A percentile compares a stretch with the other conserved stretches of the same genome.
phyloP scores from a whole-genome alignment of 92 coral and sea anemone genomes.

The Siderastrea siderea region DNA sequence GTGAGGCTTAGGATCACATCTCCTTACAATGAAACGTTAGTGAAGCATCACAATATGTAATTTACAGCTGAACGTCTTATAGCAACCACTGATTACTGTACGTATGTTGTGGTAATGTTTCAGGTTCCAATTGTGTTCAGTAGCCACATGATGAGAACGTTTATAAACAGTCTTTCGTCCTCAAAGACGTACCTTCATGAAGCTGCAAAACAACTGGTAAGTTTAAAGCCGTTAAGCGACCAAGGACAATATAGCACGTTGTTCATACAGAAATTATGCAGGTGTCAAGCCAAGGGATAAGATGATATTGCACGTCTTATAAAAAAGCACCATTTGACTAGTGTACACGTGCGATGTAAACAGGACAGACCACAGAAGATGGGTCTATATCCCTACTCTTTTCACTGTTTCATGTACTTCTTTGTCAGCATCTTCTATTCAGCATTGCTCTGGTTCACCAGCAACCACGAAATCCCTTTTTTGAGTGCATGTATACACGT shows the following conservation, averaged over 20 bases:
- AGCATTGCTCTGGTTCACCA: too few relatives aligned
- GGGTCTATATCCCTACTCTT: background rate
- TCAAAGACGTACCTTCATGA: constrained; percentile 79
- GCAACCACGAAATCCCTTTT: too few relatives aligned
- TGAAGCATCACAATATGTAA: too few relatives aligned
- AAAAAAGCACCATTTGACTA: background rate
- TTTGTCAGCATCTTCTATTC: too few relatives aligned
- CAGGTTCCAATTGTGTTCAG: constrained; percentile 79
- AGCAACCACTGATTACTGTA: too few relatives aligned
- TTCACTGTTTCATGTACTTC: too few relatives aligned
- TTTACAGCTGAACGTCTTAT: background rate
- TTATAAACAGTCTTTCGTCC: constrained; percentile 78
- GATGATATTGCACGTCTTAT: background rate
- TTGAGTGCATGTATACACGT: background rate
- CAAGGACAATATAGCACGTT: too few relatives aligned
- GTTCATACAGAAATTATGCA: too few relatives aligned
- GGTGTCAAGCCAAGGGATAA: too few relatives aligned
- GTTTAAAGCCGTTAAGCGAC: background rate
- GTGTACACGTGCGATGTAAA: too few relatives aligned
- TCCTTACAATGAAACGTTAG: too few relatives aligned
- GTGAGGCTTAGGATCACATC: too few relatives aligned
- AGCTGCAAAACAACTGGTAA: constrained; percentile 85
- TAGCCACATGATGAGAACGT: constrained; percentile 75
- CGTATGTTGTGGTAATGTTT: background rate
- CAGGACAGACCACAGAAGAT: background rate